Percentiles rank a stretch among this genome's conserved stretches.
phyloP scores from a whole-genome alignment of 2,797 vertebrate species.

The Tachyglossus aculeatus region DNA sequence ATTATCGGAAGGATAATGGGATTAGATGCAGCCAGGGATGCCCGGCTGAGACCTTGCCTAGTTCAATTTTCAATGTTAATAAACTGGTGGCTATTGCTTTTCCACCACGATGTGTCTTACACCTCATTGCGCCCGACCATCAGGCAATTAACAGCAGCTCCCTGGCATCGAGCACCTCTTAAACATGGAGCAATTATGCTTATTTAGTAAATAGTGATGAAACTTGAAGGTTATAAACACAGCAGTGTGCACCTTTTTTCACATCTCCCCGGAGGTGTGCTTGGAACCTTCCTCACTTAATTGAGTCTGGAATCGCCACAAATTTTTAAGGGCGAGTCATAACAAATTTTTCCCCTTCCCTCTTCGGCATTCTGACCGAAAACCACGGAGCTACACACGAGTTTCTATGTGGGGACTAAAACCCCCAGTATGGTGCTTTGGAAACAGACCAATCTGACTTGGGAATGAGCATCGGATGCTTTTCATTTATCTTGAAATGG shows the following conservation, averaged over 20 bases:
- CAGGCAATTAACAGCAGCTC: constrained; percentile 43
- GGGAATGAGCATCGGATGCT: constrained; percentile 21
- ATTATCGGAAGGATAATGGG: constrained; percentile 57
- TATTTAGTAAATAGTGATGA: constrained; percentile 56
- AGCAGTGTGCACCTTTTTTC: constrained; percentile 4
- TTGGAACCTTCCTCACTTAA: neutral
- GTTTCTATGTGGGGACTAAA: neutral
- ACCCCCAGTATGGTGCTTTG: neutral
- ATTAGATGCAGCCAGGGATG: constrained; percentile 49
- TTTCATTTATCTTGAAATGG: constrained; percentile 32
- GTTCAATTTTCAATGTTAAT: constrained; percentile 66
- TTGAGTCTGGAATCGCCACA: neutral
- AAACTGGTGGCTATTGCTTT: constrained; percentile 55
- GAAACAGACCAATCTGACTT: neutral
- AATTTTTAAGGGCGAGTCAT: neutral
- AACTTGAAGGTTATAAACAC: constrained; percentile 25
- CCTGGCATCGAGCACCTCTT: constrained; percentile 46
- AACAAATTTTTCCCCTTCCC: accelerated
- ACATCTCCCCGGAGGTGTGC: constrained; percentile 7
- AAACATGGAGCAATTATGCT: constrained; percentile 44
- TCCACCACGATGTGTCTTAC: constrained; percentile 43
- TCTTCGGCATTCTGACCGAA: accelerated
- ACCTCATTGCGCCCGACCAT: constrained; percentile 50
- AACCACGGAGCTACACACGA: neutral
- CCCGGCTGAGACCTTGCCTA: constrained; percentile 36